Evolutionary conservation across 2,797 vertebrate species (phyloP), one percentile per base, ranked within the genome.

Genomic region (Channallabes apus): DNA sequence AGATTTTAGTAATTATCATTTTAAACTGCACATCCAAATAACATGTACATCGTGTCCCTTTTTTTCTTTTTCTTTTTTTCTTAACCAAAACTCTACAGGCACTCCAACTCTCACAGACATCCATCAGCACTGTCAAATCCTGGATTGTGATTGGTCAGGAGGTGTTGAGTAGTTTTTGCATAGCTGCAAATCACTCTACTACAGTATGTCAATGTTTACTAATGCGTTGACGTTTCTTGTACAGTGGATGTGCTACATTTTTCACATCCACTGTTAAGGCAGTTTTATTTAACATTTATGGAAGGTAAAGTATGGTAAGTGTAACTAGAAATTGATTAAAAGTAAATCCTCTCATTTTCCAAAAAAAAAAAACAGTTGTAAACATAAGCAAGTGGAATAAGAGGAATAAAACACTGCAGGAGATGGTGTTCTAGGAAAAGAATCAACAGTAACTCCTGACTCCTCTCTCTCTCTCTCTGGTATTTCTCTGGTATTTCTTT

Each of bases 81-180:
- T 51, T 51, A 12, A 51, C 51, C 51, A 51, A 51, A 51, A 68
- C 67, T 35, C 32, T 32, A 12, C 32, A 4, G 8, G 17, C 17
- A 3, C 65, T 7, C 65, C 65, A 35, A 8, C 15, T 27, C 5
- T 65, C 3, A 65, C n/a, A 68, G 29, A 69, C 8, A 18, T 32
- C 29, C 65, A 32, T 8, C 17, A 17, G 29, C 7, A 15, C 15
- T 20, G 32, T 4, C 9, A 38, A 46, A 41, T 46, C 9, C 11
- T 72, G 35, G 69, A 71, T 71, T 71, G 20, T 71, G 69, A 72
- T 72, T 46, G 38, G 38, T 72, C 69, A 71, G 32, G 22, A 38
- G 32, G 67, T 67, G 27, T 6, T 18, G 27, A 32, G 65, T 67
- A 7, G 29, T 29, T 67, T 65, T 67, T 32, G 64, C 7, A 3